Evolutionary conservation across 2,797 vertebrate genomes (phyloP).

Genomic region (Phalanger gymnotis): DNA sequence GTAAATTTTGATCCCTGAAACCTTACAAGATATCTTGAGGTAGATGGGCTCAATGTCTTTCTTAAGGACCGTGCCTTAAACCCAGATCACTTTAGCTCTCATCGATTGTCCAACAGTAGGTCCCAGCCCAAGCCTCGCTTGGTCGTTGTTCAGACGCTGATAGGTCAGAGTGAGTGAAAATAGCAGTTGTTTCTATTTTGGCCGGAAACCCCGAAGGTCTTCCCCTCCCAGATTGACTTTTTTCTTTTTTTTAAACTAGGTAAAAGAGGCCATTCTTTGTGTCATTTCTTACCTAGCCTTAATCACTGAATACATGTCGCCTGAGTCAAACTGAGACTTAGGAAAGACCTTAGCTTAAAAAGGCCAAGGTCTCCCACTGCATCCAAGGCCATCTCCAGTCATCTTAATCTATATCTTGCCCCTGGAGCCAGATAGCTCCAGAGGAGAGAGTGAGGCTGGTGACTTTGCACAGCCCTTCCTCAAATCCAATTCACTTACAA

Average conservation of each 20-base stretch:
- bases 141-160: not conserved
- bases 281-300: not conserved
- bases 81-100: not conserved
- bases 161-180: not conserved
- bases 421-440: not conserved
- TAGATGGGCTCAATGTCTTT: not conserved
- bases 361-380: no score
- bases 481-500: not conserved
- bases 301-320: not conserved
- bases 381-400: not conserved
- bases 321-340: no score
- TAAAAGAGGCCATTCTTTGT: not conserved
- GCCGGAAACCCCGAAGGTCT: not conserved
- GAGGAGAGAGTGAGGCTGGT: not conserved
- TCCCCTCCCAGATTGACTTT: not conserved
- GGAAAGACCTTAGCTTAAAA: no score
- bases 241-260: not conserved
- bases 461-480: not conserved
- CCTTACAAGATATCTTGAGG: not conserved
- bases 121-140: not conserved
- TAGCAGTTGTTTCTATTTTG: not conserved
- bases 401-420: not conserved
- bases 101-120: not conserved
- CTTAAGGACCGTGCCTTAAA: not conserved
- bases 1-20: not conserved